phyloP scores from a whole-genome alignment of 2,113 vertebrate genomes.

The Larimichthys polyactis region DNA sequence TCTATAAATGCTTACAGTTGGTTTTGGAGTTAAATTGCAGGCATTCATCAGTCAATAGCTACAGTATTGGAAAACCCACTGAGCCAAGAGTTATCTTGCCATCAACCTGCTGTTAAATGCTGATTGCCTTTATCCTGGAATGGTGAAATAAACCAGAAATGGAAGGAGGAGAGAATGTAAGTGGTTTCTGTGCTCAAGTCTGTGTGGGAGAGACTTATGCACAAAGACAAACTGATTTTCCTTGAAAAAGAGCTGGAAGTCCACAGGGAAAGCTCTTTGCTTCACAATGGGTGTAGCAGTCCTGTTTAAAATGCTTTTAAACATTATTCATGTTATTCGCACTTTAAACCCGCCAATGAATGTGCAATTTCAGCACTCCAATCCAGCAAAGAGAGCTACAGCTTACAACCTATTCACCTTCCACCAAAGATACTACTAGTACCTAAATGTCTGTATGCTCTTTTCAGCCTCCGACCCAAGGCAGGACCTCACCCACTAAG shows the following conservation, averaged over 20 bases:
- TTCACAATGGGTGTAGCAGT: not conserved
- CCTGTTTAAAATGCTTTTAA: not conserved
- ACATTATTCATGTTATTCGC: not conserved
- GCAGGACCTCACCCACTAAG: slow-evolving; percentile 88
- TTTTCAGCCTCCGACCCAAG: slow-evolving; percentile 79
- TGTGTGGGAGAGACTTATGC: not conserved
- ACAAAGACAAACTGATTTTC: slow-evolving; percentile 13
- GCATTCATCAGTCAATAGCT: slow-evolving; percentile 73
- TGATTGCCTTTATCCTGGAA: slow-evolving; percentile 60
- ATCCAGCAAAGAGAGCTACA: not conserved
- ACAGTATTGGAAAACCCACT: slow-evolving; percentile 49
- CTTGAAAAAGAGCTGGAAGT: not conserved
- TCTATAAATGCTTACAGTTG: slow-evolving; percentile 25
- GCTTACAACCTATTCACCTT: slow-evolving; percentile 5
- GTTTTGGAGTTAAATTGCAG: slow-evolving; percentile 70
- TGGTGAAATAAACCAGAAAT: slow-evolving; percentile 41
- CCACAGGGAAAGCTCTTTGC: not conserved
- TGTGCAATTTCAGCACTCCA: slow-evolving; percentile 9
- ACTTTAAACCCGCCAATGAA: slow-evolving; percentile 3
- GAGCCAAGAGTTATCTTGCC: slow-evolving; percentile 42
- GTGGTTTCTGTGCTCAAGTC: slow-evolving; percentile 16
- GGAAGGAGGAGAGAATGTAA: slow-evolving; percentile 14
- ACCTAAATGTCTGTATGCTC: slow-evolving; percentile 37
- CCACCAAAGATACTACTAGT: not conserved
- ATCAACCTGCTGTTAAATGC: slow-evolving; percentile 58